Conservation (phyloP, 2,888 invertebrate genomes). For the Andrena praecox region DNA sequence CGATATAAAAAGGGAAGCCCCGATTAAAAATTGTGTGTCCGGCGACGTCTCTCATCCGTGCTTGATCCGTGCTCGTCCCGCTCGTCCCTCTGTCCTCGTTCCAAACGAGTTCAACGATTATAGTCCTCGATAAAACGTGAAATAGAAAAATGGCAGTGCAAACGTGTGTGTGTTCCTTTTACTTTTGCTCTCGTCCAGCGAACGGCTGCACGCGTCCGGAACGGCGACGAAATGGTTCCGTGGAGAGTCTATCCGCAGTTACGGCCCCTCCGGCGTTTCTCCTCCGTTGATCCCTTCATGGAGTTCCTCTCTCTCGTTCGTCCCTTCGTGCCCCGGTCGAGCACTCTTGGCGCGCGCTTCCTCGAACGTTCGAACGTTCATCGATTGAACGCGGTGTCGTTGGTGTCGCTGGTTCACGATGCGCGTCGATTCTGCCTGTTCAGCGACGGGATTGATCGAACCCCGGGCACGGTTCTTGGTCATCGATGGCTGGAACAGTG, state of each 20-base stretch:
- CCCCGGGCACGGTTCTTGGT: conserved; percentile 61
- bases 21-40: conserved; percentile 58
- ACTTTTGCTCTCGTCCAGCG: conserved; percentile 45
- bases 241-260: conserved; percentile 34
- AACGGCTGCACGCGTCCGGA: conserved; percentile 53
- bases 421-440: not conserved
- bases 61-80: not conserved
- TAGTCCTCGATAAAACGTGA: conserved; percentile 67
- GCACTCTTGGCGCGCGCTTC: not conserved
- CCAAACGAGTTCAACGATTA: conserved; percentile 32
- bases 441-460: conserved; percentile 46
- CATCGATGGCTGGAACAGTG: conserved; percentile 72
- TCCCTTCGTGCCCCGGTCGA: not conserved
- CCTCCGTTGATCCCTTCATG: conserved; percentile 2
- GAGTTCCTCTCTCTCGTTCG: not conserved
- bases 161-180: conserved; percentile 56
- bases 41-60: conserved; percentile 3
- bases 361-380: not conserved
- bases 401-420: not conserved
- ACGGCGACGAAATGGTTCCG: conserved; percentile 48
- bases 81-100: not conserved
- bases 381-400: not conserved
- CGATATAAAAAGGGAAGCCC: conserved; percentile 77
- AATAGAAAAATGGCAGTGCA: conserved; percentile 80
- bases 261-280: conserved; percentile 1